These are phyloP conservation scores for Cherax destructor DNA, from an alignment of 1,140 invertebrate species.

Conservation along the genomic window DNA sequence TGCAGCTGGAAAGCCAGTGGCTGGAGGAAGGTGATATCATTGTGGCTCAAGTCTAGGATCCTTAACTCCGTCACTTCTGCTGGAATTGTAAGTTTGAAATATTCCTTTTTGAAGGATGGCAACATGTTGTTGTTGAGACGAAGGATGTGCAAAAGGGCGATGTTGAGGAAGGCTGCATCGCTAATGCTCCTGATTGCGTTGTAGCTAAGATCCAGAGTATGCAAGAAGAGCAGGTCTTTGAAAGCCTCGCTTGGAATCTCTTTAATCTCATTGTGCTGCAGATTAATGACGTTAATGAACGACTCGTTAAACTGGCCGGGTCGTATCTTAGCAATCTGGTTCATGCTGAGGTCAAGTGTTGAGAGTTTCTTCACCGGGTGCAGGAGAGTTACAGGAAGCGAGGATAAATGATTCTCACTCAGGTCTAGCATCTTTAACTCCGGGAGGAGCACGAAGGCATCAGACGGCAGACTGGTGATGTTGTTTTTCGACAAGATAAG, in stretches of 20 bases:
- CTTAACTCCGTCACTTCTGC: conserved; percentile 80
- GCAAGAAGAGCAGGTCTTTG: conserved; percentile 73
- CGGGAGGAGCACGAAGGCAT: conserved; percentile 83
- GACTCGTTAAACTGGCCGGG: conserved; percentile 75
- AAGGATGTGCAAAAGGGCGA: conserved; percentile 73
- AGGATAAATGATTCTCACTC: conserved; percentile 83
- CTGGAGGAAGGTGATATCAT: conserved; percentile 86
- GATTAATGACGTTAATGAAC: conserved; percentile 72
- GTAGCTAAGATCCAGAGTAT: conserved; percentile 73
- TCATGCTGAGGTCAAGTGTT: conserved; percentile 82
- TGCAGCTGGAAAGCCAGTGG: conserved; percentile 89
- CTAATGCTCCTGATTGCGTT: conserved; percentile 74
- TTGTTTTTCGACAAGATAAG: conserved; percentile 88
- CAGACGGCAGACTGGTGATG: conserved; percentile 73
- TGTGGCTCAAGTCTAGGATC: conserved; percentile 84
- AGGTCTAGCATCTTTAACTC: conserved; percentile 84
- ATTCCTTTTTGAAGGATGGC: conserved; percentile 87
- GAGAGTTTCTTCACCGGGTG: conserved; percentile 81
- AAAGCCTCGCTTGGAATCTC: conserved; percentile 74
- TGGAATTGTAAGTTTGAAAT: conserved; percentile 77
- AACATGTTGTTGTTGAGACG: conserved; percentile 74
- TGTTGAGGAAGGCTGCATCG: conserved; percentile 73
- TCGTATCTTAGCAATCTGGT: conserved; percentile 85
- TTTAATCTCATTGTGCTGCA: conserved; percentile 74
- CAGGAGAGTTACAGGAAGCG: conserved; percentile 83